These are phyloP conservation scores for Fistularia commersonii DNA, from an alignment of 2,797 vertebrate genomes.

Conservation along the genomic window DNA sequence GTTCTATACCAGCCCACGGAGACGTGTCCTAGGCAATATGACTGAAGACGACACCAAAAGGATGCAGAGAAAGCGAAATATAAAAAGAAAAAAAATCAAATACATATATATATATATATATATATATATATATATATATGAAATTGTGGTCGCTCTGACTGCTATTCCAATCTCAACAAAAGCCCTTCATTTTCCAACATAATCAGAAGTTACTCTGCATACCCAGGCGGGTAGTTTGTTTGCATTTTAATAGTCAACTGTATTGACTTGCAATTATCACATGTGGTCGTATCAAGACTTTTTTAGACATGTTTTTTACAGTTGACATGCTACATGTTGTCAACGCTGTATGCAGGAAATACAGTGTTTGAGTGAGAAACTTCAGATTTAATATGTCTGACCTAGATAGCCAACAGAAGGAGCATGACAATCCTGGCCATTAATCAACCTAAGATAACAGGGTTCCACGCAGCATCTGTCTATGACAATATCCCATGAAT, in stretches of 20 bases:
- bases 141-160: constrained; percentile 24
- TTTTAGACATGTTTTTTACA: not conserved
- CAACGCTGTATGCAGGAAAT: constrained; percentile 8
- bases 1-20: constrained; percentile 21
- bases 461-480: constrained; percentile 26
- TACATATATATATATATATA: too few relatives aligned
- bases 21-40: constrained; percentile 26
- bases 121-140: too few relatives aligned
- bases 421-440: constrained; percentile 24
- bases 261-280: not conserved
- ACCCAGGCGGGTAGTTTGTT: not conserved
- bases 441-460: constrained; percentile 47
- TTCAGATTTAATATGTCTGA: constrained; percentile 44
- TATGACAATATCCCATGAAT: constrained; percentile 24
- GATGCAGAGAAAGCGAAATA: constrained; percentile 11
- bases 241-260: constrained; percentile 6
- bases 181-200: constrained; percentile 15
- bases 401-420: constrained; percentile 49
- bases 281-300: constrained; percentile 18
- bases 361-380: constrained; percentile 27
- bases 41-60: constrained; percentile 19
- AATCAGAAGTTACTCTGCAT: constrained; percentile 22
- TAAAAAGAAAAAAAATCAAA: not conserved
- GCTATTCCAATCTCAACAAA: constrained; percentile 30
- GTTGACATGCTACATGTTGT: constrained; percentile 29